phyloP scores from a whole-genome alignment of 1,140 invertebrate species.

The Tetranychus cinnabarinus region DNA sequence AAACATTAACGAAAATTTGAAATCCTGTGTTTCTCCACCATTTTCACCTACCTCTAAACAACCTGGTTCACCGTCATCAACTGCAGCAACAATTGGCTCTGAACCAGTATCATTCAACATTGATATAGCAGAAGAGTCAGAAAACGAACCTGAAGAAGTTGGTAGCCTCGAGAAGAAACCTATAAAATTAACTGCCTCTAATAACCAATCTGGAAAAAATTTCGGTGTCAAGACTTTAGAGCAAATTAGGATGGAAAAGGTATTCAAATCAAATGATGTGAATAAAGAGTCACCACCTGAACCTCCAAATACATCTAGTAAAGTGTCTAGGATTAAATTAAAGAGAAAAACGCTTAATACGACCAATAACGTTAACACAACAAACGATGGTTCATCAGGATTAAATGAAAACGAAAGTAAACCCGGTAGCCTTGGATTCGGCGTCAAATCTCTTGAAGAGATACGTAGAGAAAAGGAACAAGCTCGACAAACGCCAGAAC shows the following conservation, averaged over 20 bases:
- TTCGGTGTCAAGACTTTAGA: slow-evolving; percentile 27
- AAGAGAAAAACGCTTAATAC: too few relatives aligned
- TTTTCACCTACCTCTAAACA: too few relatives aligned
- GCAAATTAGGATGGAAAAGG: slow-evolving; percentile 35
- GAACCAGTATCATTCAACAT: not conserved
- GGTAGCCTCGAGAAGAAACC: slow-evolving; percentile 34
- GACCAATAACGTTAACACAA: too few relatives aligned
- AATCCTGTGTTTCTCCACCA: too few relatives aligned
- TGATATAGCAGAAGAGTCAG: not conserved
- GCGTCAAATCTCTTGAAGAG: slow-evolving; percentile 22
- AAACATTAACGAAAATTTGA: too few relatives aligned
- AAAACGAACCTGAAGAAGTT: slow-evolving; percentile 17
- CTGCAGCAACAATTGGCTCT: too few relatives aligned
- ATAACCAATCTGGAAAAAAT: slow-evolving; percentile 24
- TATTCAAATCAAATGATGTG: slow-evolving; percentile 34
- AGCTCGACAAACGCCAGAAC: not conserved
- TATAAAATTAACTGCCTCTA: slow-evolving; percentile 20
- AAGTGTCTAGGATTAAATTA: not conserved
- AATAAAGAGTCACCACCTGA: not conserved
- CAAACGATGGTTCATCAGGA: too few relatives aligned
- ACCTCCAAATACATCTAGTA: not conserved
- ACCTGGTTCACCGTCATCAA: too few relatives aligned
- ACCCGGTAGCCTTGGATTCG: slow-evolving; percentile 14
- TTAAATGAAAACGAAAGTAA: not conserved
- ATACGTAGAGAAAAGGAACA: slow-evolving; percentile 16